These are phyloP conservation scores for Epizoanthus rinbou DNA, from an alignment of 92 coral and sea anemone genomes.

Conservation along the genomic window DNA sequence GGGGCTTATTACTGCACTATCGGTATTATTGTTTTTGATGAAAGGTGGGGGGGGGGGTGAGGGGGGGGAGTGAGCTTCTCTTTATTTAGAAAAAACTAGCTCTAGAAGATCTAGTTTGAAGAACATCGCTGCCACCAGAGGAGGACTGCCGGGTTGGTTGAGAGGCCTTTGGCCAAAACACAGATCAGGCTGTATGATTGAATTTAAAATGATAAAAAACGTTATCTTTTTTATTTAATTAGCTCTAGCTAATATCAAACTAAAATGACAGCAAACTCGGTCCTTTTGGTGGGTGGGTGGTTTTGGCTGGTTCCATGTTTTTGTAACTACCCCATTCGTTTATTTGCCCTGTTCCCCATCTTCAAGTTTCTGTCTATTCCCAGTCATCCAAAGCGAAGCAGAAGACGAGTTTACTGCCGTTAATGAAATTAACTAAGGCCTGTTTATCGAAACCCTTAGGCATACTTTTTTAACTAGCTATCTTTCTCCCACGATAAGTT, in stretches of 20 bases:
- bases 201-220: not conserved
- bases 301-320: not conserved
- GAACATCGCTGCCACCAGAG: conserved; percentile 4
- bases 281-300: conserved; percentile 7
- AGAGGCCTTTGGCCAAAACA: conserved; percentile 23
- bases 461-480: not conserved
- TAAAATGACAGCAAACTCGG: conserved; percentile 15
- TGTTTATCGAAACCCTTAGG: not conserved
- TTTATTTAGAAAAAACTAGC: not conserved
- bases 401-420: too few relatives aligned
- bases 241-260: conserved; percentile 17
- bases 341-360: not conserved
- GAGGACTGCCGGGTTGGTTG: conserved; percentile 10
- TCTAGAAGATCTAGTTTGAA: not conserved
- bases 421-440: too few relatives aligned
- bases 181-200: conserved; percentile 10
- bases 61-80: conserved; percentile 15
- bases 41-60: too few relatives aligned
- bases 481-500: too few relatives aligned
- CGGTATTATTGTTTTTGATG: not conserved
- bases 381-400: not conserved
- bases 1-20: not conserved
- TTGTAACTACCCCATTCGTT: not conserved
- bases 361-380: not conserved
- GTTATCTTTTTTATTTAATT: not conserved